Evolutionary conservation across 2,888 invertebrate genomes (phyloP), one percentile per base, ranked within the genome.

Genomic region (Lumbricus terrestris): DNA sequence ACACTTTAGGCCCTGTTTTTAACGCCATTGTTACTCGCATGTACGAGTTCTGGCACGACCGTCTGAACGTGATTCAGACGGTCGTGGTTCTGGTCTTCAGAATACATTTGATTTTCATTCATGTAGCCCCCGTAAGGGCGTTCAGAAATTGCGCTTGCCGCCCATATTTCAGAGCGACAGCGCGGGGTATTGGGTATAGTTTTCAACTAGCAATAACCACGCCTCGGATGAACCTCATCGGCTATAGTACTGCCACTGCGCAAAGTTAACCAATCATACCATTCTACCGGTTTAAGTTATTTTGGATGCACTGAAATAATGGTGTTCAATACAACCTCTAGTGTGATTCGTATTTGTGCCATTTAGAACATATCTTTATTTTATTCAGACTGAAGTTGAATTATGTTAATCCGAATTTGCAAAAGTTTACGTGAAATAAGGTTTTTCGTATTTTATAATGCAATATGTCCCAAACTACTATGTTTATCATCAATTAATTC

Each of bases 151-250:
- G 94, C 93, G 93, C 93, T 91, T 92, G 93, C 93, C 93, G 93
- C 93, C 93, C 93, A 91, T 93, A 90, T 93, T 94, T 93, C 94
- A 93, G 93, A 93, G 93, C 93, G 93, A 92, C 93, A 92, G 93
- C 93, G 93, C 94, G 94, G 94, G 94, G 94, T 93, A 94, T 94
- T 94, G 94, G 94, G 93, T 93, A 93, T 94, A 94, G 94, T 94
- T 94, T 94, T 94, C 94, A 94, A 94, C 94, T 94, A 94, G 94
- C 94, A 94, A 94, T 94, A 94, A 94, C 94, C 94, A 93, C 94
- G 93, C 94, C 94, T 94, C 94, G 93, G 94, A 93, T 93, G 91
- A 93, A 93, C 94, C 93, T 94, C 94, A 94, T 93, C 92, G 92
- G 92, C 92, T 91, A 91, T 91, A 91, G 91, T 91, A 91, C 89